Conservation (phyloP, 2,797 vertebrate species). For the Petrocephalus sullivani region DNA sequence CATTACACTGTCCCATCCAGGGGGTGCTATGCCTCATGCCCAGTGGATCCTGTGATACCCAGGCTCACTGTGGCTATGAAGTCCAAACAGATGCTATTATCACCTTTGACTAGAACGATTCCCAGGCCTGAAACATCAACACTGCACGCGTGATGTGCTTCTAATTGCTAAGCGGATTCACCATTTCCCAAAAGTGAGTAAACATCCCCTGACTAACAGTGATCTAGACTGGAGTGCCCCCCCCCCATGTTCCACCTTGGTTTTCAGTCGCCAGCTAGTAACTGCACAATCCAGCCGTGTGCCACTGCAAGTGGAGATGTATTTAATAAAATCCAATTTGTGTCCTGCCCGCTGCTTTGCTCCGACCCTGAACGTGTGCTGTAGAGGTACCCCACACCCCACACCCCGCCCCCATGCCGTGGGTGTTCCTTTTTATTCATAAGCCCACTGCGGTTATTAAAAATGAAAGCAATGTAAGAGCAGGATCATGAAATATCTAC, state of each 20-base stretch:
- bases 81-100: background rate
- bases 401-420: background rate
- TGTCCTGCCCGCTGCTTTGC: background rate
- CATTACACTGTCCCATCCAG: background rate
- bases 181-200: background rate
- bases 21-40: background rate
- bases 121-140: background rate
- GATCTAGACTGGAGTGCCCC: background rate
- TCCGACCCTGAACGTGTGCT: background rate
- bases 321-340: background rate
- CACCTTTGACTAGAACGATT: background rate
- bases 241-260: background rate
- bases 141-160: background rate
- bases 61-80: background rate
- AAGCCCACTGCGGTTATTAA: background rate
- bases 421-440: background rate
- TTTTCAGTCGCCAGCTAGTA: background rate
- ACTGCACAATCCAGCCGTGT: background rate
- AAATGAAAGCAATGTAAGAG: slow-evolving; percentile 14
- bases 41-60: background rate
- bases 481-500: slow-evolving; percentile 13
- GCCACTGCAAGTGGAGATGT: background rate
- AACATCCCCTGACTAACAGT: background rate
- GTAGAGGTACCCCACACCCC: background rate
- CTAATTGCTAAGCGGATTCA: background rate